Base-by-base conservation (phyloP, 2,888 invertebrate species). In the Lycocerus yunnanus region DNA sequence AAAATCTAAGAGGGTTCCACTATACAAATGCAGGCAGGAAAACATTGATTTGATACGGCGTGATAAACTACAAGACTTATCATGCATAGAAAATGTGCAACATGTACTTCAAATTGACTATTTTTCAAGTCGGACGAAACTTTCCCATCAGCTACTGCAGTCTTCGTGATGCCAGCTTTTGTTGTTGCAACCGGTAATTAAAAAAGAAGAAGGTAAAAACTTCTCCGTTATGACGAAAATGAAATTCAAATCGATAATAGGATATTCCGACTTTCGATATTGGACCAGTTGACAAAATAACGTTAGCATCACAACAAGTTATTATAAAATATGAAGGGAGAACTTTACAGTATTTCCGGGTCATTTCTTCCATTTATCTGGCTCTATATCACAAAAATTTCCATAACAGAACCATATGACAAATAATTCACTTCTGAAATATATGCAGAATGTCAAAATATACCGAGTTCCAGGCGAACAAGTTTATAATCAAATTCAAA, bases 301-400 rank as follows among this genome's bases (percentile, higher is more conserved):
- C 69, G 27, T 66, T 66, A 71, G 68, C 66, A 27, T 58, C 72
- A 60, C 61, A 63, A 67, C 63, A 24, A 66, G 20, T 58, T 68
- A 58, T 68, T 72, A 21, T 72, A 72, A 75, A 72, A 75, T 75
- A 69, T 69, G 69, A 61, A 24, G 70, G 43, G 27, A 74, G 72
- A 72, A 74, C 72, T 76, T 72, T 72, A 74, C 71, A 74, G 72
- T 68, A 72, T 72, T 76, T 76, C 72, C 76, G 69, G 66, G 69
- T 69, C 76, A 74, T 76, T 76, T 76, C 76, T 74, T 72, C 74
- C 73, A 74, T 76, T 76, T 76, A 76, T 74, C 72, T 74, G 66
- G 66, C 60, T 63, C 59, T 76, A 72, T 76, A 72, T 76, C 71
- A 74, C 67, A 66, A 66, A 71, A 71, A 76, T 76, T 76, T 73